Base-by-base conservation (phyloP, 1,140 invertebrate genomes). In the Drosophila elegans region DNA sequence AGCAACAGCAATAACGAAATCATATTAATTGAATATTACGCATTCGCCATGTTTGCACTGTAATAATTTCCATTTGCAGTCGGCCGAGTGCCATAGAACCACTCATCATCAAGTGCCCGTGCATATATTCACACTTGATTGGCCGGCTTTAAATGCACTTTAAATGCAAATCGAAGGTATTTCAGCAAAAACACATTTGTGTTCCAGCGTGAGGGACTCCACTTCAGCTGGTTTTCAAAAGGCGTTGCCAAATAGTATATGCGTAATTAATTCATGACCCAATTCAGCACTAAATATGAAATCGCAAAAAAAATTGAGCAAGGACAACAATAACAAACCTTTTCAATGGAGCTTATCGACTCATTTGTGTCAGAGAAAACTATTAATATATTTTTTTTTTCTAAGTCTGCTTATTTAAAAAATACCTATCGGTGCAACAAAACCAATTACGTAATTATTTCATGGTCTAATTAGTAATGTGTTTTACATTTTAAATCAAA, bases 11-110 rank as follows among this genome's bases (percentile, higher is more conserved):
- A 57, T 55, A 66, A 52, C 71, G 44, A 80, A 88, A 88, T 88
- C 67, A 74, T 72, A 80, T 83, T 89, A 89, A 88, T 89, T 89
- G 73, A 83, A 89, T 78, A 84, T 89, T 89, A 84, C 64, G 85
- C 85, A 84, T 78, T 72, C 68, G 69, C 68, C 68, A 62, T 74
- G 76, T 75, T 66, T 41, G 42, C 57, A 75, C 55, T 54, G 54
- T 55, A 61, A 68, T 68, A 73, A 52, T 80, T 75, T 52, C 57
- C 56, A 63, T 78, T 78, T 46, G 34, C 71, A 56, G 41, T 54
- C 41, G 29, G 36, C 44, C 66, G 44, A 71, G 67, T 67, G 49
- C 55, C 53, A 68, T 44, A 34, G 44, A 55, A n/a, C 39, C 53
- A 61, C 45, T 62, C 62, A 62, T 52, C 68, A 42, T 66, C 52